phyloP scores from a whole-genome alignment of 2,113 vertebrate species.

The Oenanthe melanoleuca region DNA sequence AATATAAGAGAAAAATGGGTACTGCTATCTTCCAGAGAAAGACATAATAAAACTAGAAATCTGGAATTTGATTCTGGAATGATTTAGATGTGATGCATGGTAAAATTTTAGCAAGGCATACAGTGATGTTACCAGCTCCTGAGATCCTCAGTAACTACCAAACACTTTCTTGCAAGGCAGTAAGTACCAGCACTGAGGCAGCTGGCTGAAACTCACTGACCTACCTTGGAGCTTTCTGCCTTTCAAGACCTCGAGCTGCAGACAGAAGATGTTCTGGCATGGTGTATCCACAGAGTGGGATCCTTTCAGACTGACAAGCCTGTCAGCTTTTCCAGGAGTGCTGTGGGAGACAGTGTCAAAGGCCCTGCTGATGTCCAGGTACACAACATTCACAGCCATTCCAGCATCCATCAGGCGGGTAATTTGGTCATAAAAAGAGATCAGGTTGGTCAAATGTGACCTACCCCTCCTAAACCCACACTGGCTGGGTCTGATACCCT shows the following conservation, averaged over 20 bases:
- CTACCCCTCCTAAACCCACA: not conserved
- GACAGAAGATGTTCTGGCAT: not conserved
- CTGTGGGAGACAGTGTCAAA: not conserved
- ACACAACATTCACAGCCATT: not conserved
- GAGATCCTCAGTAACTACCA: not conserved
- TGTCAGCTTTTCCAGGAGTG: not conserved
- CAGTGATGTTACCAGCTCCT: not conserved
- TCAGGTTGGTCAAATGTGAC: rapidly evolving
- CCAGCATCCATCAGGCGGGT: rapidly evolving
- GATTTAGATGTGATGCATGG: not conserved
- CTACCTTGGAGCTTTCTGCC: not conserved
- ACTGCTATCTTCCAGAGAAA: not conserved
- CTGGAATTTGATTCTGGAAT: not conserved
- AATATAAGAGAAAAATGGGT: not conserved
- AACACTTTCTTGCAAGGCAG: not conserved
- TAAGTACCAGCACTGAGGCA: not conserved
- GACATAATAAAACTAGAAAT: not conserved
- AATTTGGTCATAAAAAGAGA: not conserved
- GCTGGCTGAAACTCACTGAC: not conserved
- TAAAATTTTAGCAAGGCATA: not conserved
- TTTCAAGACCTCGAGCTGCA: not conserved
- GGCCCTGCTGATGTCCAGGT: not conserved
- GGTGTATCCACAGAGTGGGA: not conserved
- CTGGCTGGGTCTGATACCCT: not conserved
- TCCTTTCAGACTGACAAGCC: not conserved